A percentile compares a stretch with the other conserved stretches of the same genome.
phyloP scores from a whole-genome alignment of 2,888 invertebrate genomes.

The Heliothis peltigera region DNA sequence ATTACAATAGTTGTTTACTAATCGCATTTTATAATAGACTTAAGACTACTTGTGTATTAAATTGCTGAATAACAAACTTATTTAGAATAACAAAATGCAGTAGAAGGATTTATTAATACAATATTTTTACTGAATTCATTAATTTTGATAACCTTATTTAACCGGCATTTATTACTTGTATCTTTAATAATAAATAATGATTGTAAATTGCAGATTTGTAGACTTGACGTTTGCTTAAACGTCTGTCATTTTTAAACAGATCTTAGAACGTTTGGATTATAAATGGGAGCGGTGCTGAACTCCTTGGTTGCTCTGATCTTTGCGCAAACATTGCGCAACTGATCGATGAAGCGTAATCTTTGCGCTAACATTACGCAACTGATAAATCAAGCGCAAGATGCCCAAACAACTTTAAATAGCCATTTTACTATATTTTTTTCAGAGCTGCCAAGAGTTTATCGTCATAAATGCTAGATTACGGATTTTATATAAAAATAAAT shows the following conservation, averaged over 20 bases:
- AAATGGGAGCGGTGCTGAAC: slow-evolving; percentile 7
- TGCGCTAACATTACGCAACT: not conserved
- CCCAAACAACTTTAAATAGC: not conserved
- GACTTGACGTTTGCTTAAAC: slow-evolving; percentile 13
- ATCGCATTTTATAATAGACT: slow-evolving; percentile 39
- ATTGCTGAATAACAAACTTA: slow-evolving; percentile 20
- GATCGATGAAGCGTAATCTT: not conserved
- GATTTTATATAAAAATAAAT: slow-evolving; percentile 55
- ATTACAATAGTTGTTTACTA: slow-evolving; percentile 17
- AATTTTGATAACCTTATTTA: slow-evolving; percentile 49
- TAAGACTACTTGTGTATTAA: slow-evolving; percentile 22
- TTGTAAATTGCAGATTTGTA: slow-evolving; percentile 32
- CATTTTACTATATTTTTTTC: not conserved
- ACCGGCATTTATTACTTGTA: slow-evolving; percentile 54
- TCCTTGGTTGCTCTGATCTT: slow-evolving; percentile 12
- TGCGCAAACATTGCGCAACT: not conserved
- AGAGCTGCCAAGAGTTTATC: slow-evolving; percentile 9
- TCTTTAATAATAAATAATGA: slow-evolving; percentile 21
- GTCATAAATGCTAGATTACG: slow-evolving; percentile 31
- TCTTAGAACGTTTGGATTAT: slow-evolving; percentile 43
- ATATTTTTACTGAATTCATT: slow-evolving; percentile 20
- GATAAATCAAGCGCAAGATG: not conserved
- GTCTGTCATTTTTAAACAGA: slow-evolving; percentile 31
- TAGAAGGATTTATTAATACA: slow-evolving; percentile 23
- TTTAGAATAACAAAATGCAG: slow-evolving; percentile 14